Percentiles rank a stretch among this genome's conserved stretches.
Conservation (phyloP, 2,113 vertebrate genomes). For the Oceanodroma tethys region DNA sequence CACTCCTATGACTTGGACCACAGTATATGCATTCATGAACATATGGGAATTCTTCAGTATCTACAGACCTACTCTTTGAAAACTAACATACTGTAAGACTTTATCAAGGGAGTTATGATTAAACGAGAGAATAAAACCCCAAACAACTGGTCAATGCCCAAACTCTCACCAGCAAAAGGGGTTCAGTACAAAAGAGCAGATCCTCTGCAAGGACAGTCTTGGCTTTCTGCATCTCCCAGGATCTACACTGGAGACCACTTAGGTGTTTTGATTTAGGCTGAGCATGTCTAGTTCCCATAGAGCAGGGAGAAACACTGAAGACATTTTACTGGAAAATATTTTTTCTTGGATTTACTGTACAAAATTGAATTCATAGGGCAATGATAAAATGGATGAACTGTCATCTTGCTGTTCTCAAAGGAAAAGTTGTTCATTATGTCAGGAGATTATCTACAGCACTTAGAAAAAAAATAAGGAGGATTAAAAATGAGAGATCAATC, state of each 20-base stretch:
- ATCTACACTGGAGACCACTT: background rate
- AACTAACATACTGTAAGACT: background rate
- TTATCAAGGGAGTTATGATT: background rate
- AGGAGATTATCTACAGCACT: background rate
- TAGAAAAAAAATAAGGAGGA: background rate
- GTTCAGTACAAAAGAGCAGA: background rate
- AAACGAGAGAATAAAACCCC: background rate
- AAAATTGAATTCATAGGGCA: background rate
- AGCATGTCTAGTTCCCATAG: background rate
- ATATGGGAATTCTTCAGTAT: background rate
- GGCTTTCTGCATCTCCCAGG: background rate
- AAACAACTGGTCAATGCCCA: background rate
- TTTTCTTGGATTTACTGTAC: background rate
- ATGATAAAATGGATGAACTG: background rate
- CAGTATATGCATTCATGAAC: background rate
- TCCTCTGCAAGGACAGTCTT: background rate
- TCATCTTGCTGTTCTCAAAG: background rate
- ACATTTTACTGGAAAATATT: background rate
- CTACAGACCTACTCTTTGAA: background rate
- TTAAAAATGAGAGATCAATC: background rate
- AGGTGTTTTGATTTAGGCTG: background rate
- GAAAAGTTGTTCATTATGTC: background rate
- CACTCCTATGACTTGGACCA: background rate
- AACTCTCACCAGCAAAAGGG: background rate
- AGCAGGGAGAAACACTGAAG: background rate